Percentiles rank a stretch among this genome's conserved stretches.
Evolutionary conservation across 2,888 invertebrate genomes (phyloP).

Genomic region (Pollenia angustigena): DNA sequence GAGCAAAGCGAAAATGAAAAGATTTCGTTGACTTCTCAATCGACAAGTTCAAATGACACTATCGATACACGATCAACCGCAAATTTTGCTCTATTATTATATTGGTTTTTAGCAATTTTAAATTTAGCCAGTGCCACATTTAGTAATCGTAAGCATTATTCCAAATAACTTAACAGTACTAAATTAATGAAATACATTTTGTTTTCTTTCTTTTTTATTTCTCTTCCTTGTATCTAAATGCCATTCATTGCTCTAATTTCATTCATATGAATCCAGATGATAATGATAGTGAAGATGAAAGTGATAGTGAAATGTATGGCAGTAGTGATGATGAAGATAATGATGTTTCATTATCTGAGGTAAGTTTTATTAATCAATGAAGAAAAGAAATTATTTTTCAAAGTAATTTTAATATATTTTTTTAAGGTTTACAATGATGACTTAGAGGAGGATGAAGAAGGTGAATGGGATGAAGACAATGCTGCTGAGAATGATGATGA

Average conservation of each 20-base stretch:
- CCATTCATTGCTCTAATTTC: conserved; percentile 39
- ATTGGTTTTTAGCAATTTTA: conserved; percentile 83
- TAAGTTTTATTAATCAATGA: conserved; percentile 66
- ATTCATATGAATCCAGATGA: conserved; percentile 72
- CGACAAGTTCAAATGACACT: conserved; percentile 18
- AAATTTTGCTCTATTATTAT: conserved; percentile 81
- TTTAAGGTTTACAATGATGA: conserved; percentile 84
- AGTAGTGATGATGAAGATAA: conserved; percentile 86
- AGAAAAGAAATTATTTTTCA: no score
- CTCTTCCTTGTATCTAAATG: conserved; percentile 73
- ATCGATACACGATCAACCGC: conserved; percentile 29
- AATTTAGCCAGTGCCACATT: conserved; percentile 82
- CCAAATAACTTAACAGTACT: conserved; percentile 60
- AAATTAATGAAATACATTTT: conserved; percentile 77
- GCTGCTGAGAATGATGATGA: conserved; percentile 86
- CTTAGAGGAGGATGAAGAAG: conserved; percentile 87
- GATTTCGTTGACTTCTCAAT: conserved; percentile 10
- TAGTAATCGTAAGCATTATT: conserved; percentile 84
- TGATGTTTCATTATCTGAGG: conserved; percentile 83
- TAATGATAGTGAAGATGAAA: conserved; percentile 74
- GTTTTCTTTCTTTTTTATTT: conserved; percentile 79
- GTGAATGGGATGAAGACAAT: conserved; percentile 87
- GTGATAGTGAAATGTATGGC: conserved; percentile 85
- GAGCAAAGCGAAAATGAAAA: conserved; percentile 50
- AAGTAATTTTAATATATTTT: neutral